Conservation (phyloP, 2,113 vertebrate genomes). For the Lanius ludovicianus region DNA sequence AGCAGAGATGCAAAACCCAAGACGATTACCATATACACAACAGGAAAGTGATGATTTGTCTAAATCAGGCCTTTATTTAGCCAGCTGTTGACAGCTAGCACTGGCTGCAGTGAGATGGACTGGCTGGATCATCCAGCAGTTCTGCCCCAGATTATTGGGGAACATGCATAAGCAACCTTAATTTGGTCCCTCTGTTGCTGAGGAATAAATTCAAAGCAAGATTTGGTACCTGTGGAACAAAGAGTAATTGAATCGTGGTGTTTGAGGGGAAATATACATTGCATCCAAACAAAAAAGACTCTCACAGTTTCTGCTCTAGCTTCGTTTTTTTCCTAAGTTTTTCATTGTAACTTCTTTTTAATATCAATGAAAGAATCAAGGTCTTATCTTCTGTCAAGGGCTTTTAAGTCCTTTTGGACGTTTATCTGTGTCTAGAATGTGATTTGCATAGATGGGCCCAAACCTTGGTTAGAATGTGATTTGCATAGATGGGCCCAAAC, state of each 20-base stretch:
- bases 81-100: not conserved
- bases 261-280: not conserved
- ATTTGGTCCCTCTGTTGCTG: not conserved
- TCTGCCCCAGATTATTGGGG: not conserved
- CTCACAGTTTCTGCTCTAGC: not conserved
- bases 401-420: not conserved
- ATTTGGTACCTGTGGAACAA: not conserved
- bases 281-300: not conserved
- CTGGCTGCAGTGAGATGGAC: not conserved
- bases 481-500: not conserved
- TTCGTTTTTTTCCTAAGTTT: accelerated
- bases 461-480: not conserved
- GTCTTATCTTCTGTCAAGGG: not conserved
- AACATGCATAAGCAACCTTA: not conserved
- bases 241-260: not conserved
- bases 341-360: not conserved
- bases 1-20: not conserved
- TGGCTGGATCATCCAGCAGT: not conserved
- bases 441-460: not conserved
- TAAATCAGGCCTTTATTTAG: constrained; percentile 28
- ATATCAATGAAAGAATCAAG: not conserved
- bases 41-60: not conserved
- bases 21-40: not conserved
- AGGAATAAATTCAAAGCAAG: not conserved
- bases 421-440: not conserved